Conservation (phyloP, 1,140 invertebrate species). For the Medauroidea extradentata region DNA sequence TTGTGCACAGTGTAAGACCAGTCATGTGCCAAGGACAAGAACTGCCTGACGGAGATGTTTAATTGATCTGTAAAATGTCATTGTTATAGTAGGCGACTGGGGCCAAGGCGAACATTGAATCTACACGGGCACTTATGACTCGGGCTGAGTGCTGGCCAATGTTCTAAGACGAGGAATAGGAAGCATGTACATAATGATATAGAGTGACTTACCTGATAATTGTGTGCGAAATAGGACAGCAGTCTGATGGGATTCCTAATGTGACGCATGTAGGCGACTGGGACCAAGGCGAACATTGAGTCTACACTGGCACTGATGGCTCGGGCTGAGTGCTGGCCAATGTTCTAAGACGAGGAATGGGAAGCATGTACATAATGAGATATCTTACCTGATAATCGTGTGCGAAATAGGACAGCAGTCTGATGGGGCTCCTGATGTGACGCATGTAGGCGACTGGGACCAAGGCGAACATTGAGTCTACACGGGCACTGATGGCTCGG, state of each 20-base stretch:
- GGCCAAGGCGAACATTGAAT: constrained; percentile 43
- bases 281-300: constrained; percentile 45
- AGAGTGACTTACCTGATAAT: constrained; percentile 11
- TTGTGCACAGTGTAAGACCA: no score
- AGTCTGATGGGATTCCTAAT: constrained; percentile 39
- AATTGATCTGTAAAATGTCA: no score
- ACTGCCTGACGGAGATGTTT: no score
- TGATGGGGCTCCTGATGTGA: constrained; percentile 38
- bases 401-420: constrained; percentile 25
- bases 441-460: constrained; percentile 47
- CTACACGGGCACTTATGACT: constrained; percentile 29
- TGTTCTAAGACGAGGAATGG: no score
- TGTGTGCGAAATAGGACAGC: constrained; percentile 14
- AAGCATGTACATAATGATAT: no score
- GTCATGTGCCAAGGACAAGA: no score
- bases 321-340: constrained; percentile 35
- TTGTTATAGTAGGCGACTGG: no score
- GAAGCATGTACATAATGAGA: no score
- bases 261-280: constrained; percentile 43
- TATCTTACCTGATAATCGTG: constrained; percentile 9
- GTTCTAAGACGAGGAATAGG: no score
- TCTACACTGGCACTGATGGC: constrained; percentile 26
- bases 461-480: constrained; percentile 39
- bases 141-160: constrained; percentile 33
- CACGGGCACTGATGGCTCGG: constrained; percentile 31